Evolutionary conservation across 2,888 invertebrate species (phyloP).

Genomic region (Notodonta ziczac): DNA sequence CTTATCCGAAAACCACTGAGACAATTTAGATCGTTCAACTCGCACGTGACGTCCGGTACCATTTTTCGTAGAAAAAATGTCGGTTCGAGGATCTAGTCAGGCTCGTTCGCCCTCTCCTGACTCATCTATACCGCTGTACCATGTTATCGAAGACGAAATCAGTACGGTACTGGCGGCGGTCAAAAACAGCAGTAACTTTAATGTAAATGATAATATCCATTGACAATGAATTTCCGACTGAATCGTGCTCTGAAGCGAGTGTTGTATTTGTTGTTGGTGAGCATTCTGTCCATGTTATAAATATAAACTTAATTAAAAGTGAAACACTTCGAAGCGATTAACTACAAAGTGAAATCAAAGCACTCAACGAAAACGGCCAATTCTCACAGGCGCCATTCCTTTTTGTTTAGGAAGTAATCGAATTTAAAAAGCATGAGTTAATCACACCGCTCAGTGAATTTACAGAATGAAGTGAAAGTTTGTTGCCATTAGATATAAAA

Average conservation of each 20-base stretch:
- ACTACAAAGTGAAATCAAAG: constrained; percentile 49
- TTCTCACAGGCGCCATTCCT: constrained; percentile 21
- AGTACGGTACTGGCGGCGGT: constrained; percentile 59
- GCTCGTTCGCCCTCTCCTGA: constrained; percentile 55
- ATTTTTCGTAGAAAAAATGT: constrained; percentile 52
- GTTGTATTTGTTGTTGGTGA: constrained; percentile 53
- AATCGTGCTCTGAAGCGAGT: constrained; percentile 43
- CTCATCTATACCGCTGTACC: constrained; percentile 51
- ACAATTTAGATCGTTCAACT: constrained; percentile 73
- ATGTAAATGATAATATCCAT: constrained; percentile 42
- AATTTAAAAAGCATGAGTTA: constrained; percentile 59
- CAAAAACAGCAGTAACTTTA: constrained; percentile 55
- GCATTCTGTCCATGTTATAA: constrained; percentile 19
- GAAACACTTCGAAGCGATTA: constrained; percentile 48
- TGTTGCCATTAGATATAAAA: constrained; percentile 51
- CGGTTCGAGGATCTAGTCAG: constrained; percentile 54
- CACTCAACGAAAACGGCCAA: constrained; percentile 31
- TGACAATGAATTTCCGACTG: constrained; percentile 43
- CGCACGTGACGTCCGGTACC: constrained; percentile 75
- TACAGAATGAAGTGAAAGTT: constrained; percentile 70
- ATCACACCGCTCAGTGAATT: constrained; percentile 60
- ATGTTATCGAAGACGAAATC: constrained; percentile 60
- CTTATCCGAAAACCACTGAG: constrained; percentile 52
- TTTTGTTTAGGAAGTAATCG: constrained; percentile 48
- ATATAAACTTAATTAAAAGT: constrained; percentile 19